Evolutionary conservation across 2,113 vertebrate genomes (phyloP), one percentile per base, ranked within the genome.

Genomic region (Agapornis roseicollis): DNA sequence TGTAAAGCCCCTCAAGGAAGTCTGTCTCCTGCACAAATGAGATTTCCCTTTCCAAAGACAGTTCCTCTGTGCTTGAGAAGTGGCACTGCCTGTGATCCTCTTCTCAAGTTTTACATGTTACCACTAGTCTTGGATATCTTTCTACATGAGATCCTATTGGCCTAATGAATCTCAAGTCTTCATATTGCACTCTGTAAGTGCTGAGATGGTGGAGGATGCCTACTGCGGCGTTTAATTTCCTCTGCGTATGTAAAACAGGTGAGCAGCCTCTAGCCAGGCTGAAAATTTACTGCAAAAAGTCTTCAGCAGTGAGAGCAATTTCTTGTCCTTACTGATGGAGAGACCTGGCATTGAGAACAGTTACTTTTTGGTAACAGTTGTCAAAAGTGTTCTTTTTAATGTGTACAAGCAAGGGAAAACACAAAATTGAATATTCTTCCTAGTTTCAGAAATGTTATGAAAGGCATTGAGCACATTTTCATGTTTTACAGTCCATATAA

Each of bases 1-100:
- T 76, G 61, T 79, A 68, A 87, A 86, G 60, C 6, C 92, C 94
- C 85, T 84, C 17, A 39, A 90, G 92, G 90, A 86, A 86, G 82
- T 61, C 81, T 96, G 39, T 77, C 80, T 93, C 65, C 56, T 81
- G 80, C 88, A 46, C 44, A 93, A 90, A 93, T 84, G 85, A 93
- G 85, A 94, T 96, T 94, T 86, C 56, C 52, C 72, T 90, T 69
- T 88, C 71, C 80, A 66, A 83, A 90, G 77, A 33, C 55, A 52
- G 33, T 18, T 81, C 31, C 22, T 93, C 77, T 88, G 49, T 91
- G 47, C 82, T 80, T 20, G 68, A 88, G 47, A 22, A 92, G 39
- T 19, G 44, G 24, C 28, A 58, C 5, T 1, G 33, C 23, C 61
- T 88, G 55, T 93, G 83, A 86, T 94, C 65, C 55, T 88, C 17